Evolutionary conservation across 2,888 invertebrate genomes (phyloP), one percentile per base, ranked within the genome.

Genomic region (Microctonus brassicae): DNA sequence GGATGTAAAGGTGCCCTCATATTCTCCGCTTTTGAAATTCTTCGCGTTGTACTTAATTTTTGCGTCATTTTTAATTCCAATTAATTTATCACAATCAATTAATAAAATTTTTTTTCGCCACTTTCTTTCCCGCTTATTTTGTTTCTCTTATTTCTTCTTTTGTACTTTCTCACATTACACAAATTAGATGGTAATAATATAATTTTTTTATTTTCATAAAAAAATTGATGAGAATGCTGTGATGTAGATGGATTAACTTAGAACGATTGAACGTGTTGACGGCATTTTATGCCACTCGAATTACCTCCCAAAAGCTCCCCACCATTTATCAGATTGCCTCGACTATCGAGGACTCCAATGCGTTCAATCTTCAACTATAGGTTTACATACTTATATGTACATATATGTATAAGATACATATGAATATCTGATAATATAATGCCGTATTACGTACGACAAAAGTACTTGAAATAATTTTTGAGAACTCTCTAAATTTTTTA

Each of bases 21-120:
- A 70, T 78, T 82, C 66, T 83, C 84, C 71, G 84, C 82, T 33
- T 82, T 77, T 58, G 86, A 86, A 69, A 86, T 82, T 67, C 85
- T 82, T 66, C 83, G 79, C 10, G 72, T 75, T 9, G 73, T 57
- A 57, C 29, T 73, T 5, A 76, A 34, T n/a, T 75, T 73, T 7
- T 75, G 76, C 53, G 80, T 73, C 82, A 84, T 85, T 39, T 75
- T 77, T 24, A 34, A n/a, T 64, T 20, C n/a, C n/a, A n/a, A 0
- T 33, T 22, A 47, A 29, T 24, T 2, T n/a, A 42, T 34, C 10
- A 20, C n/a, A 29, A n/a, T n/a, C 61, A 10, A 53, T 6, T 47
- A 5, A 29, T 29, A 29, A 29, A 5, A 29, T 29, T 47, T 1
- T 20, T n/a, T 20, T 20, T 47, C 17, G 5, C 1, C 0, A 17